Evolutionary conservation across 2,797 vertebrate genomes (phyloP).

Genomic region (Antrozous pallidus): DNA sequence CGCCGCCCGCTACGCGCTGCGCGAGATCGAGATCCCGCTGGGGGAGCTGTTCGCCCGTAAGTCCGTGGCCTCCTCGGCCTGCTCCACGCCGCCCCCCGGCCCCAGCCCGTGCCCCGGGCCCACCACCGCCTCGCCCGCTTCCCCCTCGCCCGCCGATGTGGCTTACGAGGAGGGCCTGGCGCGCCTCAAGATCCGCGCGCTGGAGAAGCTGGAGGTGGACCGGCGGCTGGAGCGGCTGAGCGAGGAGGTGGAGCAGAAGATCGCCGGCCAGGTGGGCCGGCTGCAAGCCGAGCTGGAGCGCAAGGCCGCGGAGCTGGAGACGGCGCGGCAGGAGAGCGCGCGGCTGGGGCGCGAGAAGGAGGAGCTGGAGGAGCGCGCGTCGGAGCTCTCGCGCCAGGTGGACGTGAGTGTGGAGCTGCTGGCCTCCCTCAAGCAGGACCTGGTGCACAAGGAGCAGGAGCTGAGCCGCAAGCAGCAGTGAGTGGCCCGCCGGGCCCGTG

Average conservation of each 20-base stretch:
- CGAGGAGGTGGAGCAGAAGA: conserved; percentile 99
- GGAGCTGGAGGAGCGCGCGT: conserved; percentile 95
- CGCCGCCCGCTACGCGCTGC: conserved; percentile 88
- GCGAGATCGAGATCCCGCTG: conserved; percentile 96
- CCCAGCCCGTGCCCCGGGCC: conserved; percentile 85
- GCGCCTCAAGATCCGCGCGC: conserved; percentile 94
- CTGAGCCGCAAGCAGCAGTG: conserved; percentile 97
- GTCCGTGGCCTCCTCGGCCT: conserved; percentile 89
- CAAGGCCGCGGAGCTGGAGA: conserved; percentile 96
- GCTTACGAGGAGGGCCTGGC: conserved; percentile 97
- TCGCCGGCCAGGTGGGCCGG: conserved; percentile 94
- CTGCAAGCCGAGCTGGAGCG: conserved; percentile 96
- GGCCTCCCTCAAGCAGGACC: conserved; percentile 96
- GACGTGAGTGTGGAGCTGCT: conserved; percentile 98
- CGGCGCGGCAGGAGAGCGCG: conserved; percentile 94
- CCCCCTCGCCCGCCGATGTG: conserved; percentile 90
- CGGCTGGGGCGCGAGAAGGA: conserved; percentile 94
- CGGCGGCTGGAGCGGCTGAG: conserved; percentile 96
- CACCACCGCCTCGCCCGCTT: conserved; percentile 88
- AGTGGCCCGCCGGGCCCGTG: conserved; percentile 77
- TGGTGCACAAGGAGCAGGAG: conserved; percentile 97
- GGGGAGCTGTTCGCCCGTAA: conserved; percentile 93
- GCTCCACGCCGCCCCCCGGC: conserved; percentile 90
- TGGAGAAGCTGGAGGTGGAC: conserved; percentile 97
- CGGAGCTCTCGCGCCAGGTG: conserved; percentile 95